These are phyloP conservation scores for Pseudomyrmex cubaensis DNA, from an alignment of 1,140 invertebrate genomes.

Conservation along the genomic window DNA sequence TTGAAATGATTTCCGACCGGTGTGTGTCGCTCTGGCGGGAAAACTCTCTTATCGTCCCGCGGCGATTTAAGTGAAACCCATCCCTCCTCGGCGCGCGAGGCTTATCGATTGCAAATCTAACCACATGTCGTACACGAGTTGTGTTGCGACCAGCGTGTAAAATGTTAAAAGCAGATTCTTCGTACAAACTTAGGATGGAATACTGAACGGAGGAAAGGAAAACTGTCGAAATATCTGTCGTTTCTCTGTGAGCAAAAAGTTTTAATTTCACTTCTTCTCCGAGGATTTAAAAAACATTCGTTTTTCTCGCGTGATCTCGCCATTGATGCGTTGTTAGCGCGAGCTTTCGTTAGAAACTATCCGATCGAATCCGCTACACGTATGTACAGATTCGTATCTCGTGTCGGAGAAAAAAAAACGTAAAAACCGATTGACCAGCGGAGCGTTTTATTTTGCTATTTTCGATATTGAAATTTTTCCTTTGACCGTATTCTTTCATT, in stretches of 20 bases:
- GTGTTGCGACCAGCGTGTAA: background rate
- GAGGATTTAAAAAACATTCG: too few species aligned
- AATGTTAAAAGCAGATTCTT: background rate
- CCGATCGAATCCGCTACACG: constrained; percentile 53
- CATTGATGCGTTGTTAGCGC: constrained; percentile 41
- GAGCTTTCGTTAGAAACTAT: constrained; percentile 60
- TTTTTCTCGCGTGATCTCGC: constrained; percentile 56
- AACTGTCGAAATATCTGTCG: too few species aligned
- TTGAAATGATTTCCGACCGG: constrained; percentile 42
- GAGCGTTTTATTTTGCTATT: constrained; percentile 39
- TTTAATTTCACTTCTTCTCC: constrained; percentile 54
- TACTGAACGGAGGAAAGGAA: too few species aligned
- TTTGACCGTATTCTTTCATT: constrained; percentile 15
- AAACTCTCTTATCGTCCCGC: constrained; percentile 44
- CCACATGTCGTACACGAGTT: background rate
- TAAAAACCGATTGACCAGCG: background rate
- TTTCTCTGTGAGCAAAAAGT: constrained; percentile 19
- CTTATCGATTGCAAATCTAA: constrained; percentile 48
- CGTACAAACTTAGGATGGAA: background rate
- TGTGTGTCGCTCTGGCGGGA: constrained; percentile 13
- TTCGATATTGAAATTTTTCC: constrained; percentile 42
- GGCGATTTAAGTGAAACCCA: constrained; percentile 36
- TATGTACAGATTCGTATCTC: background rate
- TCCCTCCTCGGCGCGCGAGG: background rate
- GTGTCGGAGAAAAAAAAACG: background rate